Evolutionary conservation across 2,797 vertebrate species (phyloP), one percentile per base, ranked within the genome.

Genomic region (Anomalospiza imberbis): DNA sequence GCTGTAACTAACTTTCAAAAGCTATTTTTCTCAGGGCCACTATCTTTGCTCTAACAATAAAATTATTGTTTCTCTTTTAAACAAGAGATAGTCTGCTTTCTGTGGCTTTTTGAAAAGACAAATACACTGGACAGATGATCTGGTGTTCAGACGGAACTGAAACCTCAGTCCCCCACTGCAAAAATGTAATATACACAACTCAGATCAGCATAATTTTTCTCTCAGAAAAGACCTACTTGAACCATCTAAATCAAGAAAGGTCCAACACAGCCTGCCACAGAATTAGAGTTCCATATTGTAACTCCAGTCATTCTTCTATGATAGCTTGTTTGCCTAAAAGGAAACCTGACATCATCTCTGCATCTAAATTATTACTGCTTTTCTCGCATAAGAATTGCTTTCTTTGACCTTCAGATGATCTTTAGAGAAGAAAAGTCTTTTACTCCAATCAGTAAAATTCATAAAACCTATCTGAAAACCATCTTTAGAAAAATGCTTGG

Each of bases 61-160:
- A 89, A 88, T 54, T 61, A 88, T 29, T 94, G 90, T 93, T 93
- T 86, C 62, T 79, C 45, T 88, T 85, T 76, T 45, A 91, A 88
- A 42, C 38, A 91, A 29, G 24, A 90, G 42, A 86, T 10, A 86
- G 36, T 44, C 67, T 76, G 55, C 63, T 91, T 91, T 91, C 75
- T 80, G 38, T 32, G 29, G 20, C 25, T 76, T 88, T 91, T 70
- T 55, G 34, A 54, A 68, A 87, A 71, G 63, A 89, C 29, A 93
- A 94, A 81, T 85, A 82, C 18, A 82, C 29, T 36, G 45, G 51
- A 90, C 53, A 88, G 50, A 93, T 24, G 25, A 88, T 57, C 50
- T 85, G 34, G 51, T 95, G 76, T 82, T 93, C 42, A 76, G 57
- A 70, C 6, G 0, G 2, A 91, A 61, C 38, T 34, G 25, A 28